Base-by-base conservation (phyloP, 2,888 invertebrate genomes). In the Slavum lentiscoides region DNA sequence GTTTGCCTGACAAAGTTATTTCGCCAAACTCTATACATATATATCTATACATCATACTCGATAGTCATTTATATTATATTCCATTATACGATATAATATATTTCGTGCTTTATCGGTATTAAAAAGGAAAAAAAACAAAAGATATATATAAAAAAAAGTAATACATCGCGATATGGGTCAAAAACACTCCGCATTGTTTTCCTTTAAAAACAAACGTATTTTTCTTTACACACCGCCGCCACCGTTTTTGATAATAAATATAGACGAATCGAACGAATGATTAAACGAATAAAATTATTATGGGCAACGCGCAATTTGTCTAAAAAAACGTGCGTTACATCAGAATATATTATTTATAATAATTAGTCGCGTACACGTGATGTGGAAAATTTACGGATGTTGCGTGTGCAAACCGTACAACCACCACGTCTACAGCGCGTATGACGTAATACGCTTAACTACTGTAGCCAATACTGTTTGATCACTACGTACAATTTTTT, bases 101-200 rank as follows among this genome's bases (percentile, higher is more conserved):
- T 66, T 74, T 66, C 74, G 55, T 74, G 74, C 37, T 74, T 55
- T 58, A 17, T 21, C n/a, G 58, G 39, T 53, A 74, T 74, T 37
- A 66, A 74, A 68, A n/a, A n/a, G n/a, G n/a, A n/a, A n/a, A n/a
- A 68, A 8, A 49, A 53, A 68, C 30, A 4, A 30, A 30, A 4
- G 30, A 21, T 15, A 17, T 37, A 55, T 21, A 15, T 6, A 19
- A 5, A 64, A 64, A 11, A 53, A 39, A 74, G 37, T 55, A 55
- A 74, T 66, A 43, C 37, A 74, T 30, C 30, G 30, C 30, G 30
- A 66, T 74, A 74, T 64, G 55, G 64, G 64, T 66, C 64, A 66
- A 49, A 49, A 49, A 49, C 11, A 13, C 8, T 13, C 1, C 49
- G 8, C 11, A 3, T 49, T 49, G 3, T 49, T 30, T 2, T 30